These are phyloP conservation scores for Sericinus montela DNA, from an alignment of 2,888 invertebrate species.

Conservation along the genomic window DNA sequence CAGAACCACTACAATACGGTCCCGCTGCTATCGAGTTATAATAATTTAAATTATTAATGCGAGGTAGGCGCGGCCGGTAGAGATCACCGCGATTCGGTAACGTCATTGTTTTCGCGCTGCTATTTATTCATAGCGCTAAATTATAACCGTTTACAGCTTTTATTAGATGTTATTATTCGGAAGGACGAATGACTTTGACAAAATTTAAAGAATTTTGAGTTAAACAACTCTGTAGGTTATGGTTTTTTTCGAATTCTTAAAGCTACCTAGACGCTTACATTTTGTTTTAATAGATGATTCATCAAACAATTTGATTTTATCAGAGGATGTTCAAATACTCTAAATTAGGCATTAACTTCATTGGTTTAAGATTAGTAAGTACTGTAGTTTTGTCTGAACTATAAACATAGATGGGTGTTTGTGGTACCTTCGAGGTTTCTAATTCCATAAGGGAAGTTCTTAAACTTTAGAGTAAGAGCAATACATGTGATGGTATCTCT, in stretches of 20 bases:
- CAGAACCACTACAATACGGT: conserved; percentile 14
- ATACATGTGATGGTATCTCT: no score
- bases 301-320: no score
- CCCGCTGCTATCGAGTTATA: conserved; percentile 24
- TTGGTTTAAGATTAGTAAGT: no score
- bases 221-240: neutral
- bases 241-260: neutral
- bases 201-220: neutral
- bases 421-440: no score
- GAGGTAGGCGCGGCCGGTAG: conserved; percentile 22
- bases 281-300: neutral
- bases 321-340: no score
- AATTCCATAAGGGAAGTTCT: no score
- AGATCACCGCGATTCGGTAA: neutral
- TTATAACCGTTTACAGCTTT: neutral
- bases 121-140: neutral
- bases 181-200: neutral
- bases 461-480: no score
- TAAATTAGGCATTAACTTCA: no score
- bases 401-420: no score
- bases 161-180: neutral
- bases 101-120: neutral
- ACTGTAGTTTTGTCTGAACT: no score
- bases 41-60: conserved; percentile 38
- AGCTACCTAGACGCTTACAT: neutral